Base-by-base conservation (phyloP, 2,797 vertebrate genomes). In the Acridotheres tristis region DNA sequence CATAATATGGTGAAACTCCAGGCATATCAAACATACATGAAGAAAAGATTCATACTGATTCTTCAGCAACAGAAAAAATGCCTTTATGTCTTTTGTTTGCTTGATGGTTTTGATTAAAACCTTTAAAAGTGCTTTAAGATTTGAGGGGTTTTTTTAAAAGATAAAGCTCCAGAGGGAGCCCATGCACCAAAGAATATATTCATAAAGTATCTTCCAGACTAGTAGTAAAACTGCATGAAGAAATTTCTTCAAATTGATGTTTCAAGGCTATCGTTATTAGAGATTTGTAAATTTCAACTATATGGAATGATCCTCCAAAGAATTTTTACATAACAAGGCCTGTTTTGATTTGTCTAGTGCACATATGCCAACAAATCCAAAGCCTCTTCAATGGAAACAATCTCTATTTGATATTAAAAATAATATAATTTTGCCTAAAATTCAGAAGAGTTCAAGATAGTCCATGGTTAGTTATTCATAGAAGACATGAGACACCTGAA, bases 121-220 rank as follows among this genome's bases (percentile, higher is more conserved):
- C 26, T 89, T 80, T 58, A 15, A 45, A 85, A 69, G 17, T 12
- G 29, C 9, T 61, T 68, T 54, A 55, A 66, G 7, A 7, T 80
- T 91, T 36, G 23, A 38, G 9, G 5, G 5, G 8, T 2, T 79
- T 72, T 66, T 66, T 48, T 67, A 83, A 62, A 92, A 69, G 26
- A 63, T 40, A 67, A 88, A 85, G 85, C 82, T 96, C 94, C 92
- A 95, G 93, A 93, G 73, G 81, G 78, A 97, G 89, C 82, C 88
- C 89, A 77, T 51, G 48, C 57, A 80, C 89, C 78, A 78, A 89
- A 85, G 38, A 86, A 88, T 42, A 69, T 38, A 57, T 36, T 43
- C 16, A 58, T 18, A 78, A 74, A 92, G 32, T 71, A 63, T 58
- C 51, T 93, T 90, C 83, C 59, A 88, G 43, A 58, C 22, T 50